Evolutionary conservation across 2,113 vertebrate species (phyloP).

Genomic region (Phyllopteryx taeniolatus): DNA sequence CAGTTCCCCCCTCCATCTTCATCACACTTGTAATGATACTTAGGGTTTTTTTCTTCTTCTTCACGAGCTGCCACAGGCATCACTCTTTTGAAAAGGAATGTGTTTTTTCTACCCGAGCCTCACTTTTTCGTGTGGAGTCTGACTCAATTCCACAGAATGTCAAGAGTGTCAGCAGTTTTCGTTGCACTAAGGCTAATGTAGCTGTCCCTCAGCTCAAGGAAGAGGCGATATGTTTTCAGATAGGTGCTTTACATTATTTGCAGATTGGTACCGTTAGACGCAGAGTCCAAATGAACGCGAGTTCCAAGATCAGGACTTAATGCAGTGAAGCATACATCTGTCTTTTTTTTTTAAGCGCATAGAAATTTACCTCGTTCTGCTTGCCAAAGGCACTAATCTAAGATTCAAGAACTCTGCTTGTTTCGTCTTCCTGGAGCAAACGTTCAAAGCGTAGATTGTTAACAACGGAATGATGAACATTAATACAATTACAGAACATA

Average conservation of each 20-base stretch:
- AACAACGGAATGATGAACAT: no score
- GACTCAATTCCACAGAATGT: slow-evolving; percentile 47
- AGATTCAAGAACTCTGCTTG: no score
- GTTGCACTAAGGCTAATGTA: background rate
- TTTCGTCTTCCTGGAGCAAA: no score
- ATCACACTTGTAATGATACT: slow-evolving; percentile 57
- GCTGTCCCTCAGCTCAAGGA: background rate
- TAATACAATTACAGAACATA: no score
- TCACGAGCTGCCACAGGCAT: slow-evolving; percentile 16
- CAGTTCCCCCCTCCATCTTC: slow-evolving; percentile 58
- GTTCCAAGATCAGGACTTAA: background rate
- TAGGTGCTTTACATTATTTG: background rate
- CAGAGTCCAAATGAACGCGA: background rate
- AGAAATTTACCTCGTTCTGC: background rate
- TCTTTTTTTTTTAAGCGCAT: background rate
- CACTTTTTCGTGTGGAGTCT: slow-evolving; percentile 36
- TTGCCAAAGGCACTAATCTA: no score
- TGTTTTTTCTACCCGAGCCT: slow-evolving; percentile 38
- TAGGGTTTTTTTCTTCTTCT: slow-evolving; percentile 22
- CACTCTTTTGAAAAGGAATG: slow-evolving; percentile 23
- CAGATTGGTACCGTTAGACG: background rate
- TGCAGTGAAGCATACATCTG: background rate
- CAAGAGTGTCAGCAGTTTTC: slow-evolving; percentile 32
- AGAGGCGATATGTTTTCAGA: background rate
- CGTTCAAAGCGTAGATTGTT: no score